Base-by-base conservation (phyloP, 2,888 invertebrate genomes). In the Xestia sexstrigata region DNA sequence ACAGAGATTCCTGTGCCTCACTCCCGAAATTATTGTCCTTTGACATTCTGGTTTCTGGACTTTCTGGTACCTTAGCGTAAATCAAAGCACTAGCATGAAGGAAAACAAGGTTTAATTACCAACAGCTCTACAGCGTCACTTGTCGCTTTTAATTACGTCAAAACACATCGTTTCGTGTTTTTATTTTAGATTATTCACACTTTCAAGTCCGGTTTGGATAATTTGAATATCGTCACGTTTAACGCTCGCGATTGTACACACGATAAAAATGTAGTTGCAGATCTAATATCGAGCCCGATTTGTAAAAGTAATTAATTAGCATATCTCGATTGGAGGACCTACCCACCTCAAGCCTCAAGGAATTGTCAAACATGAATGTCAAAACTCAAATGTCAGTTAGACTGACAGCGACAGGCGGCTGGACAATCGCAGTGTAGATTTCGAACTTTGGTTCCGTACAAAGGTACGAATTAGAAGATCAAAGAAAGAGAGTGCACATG, bases 1-100 rank as follows among this genome's bases (percentile, higher is more conserved):
- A 90, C 39, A 98, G 92, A 5, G 97, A 96, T 87, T 98, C 97
- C 87, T 97, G 97, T 65, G 96, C 95, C 89, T 97, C 97, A 66
- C 92, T 78, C 6, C 89, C 90, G 26, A 91, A 84, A 68, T 89
- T 86, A 73, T 91, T 91, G n/a, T 91, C 93, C 65, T 92, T 92
- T 58, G 92, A 90, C 92, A 94, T 93, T 89, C 78, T 91, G 42
- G 63, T 75, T 92, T 89, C 81, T 90, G 20, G 58, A 39, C 60
- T 75, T 92, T 89, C 81, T 90, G 20, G 58, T 74, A 45, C 55
- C 42, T 26, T 70, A 55, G 42, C 35, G 35, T 39, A 15, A 42
- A 15, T n/a, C 8, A 63, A 80, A 73, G 30, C 66, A 81, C 30
- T 71, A 58, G n/a, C 63, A 52, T 23, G 13, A 30, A 58, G n/a